Percentiles rank a stretch among this genome's conserved stretches.
Evolutionary conservation across 2,113 vertebrate species (phyloP).

Genomic region (Salvelinus fontinalis): DNA sequence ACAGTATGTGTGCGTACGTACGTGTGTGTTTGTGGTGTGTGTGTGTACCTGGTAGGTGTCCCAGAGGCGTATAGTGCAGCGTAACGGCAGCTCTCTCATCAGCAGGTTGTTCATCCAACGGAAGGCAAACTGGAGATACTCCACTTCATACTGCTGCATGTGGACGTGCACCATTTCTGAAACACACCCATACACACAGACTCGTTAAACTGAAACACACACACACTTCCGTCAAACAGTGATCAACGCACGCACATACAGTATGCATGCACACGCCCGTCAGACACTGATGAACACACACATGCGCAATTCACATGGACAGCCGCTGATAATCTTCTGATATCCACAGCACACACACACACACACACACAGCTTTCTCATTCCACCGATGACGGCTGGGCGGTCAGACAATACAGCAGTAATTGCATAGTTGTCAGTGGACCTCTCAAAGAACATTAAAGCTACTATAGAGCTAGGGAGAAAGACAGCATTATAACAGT

Average conservation of each 20-base stretch:
- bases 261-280: not conserved
- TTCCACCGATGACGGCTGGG: not conserved
- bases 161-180: slow-evolving; percentile 90
- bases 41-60: slow-evolving; percentile 88
- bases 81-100: slow-evolving; percentile 92
- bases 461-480: not conserved
- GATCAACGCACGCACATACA: not conserved
- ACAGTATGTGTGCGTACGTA: not conserved
- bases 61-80: slow-evolving; percentile 91
- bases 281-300: not conserved
- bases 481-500: not conserved
- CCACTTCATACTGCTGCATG: slow-evolving; percentile 92
- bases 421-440: not conserved
- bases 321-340: no score
- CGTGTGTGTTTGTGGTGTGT: not conserved
- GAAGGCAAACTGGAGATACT: slow-evolving; percentile 96
- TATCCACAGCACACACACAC: no score
- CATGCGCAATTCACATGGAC: not conserved
- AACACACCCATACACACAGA: slow-evolving; percentile 12
- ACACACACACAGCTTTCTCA: no score
- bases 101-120: slow-evolving; percentile 99
- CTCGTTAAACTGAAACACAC: not conserved
- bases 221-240: not conserved
- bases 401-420: not conserved
- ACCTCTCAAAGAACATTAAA: not conserved